Percentiles rank a stretch among this genome's conserved stretches.
phyloP scores from a whole-genome alignment of 1,140 invertebrate genomes.

The Zaprionus nigranus region DNA sequence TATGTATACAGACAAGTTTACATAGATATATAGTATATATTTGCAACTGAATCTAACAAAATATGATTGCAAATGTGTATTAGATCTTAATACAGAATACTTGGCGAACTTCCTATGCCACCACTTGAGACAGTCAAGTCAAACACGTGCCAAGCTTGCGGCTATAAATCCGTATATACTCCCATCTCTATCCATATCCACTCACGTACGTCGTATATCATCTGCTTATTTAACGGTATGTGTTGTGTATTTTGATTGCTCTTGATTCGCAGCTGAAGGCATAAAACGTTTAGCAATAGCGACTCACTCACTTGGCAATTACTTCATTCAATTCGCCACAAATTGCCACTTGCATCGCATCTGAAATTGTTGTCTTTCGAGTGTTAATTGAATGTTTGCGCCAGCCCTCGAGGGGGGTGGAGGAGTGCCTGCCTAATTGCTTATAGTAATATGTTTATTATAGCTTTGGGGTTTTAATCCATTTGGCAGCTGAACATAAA shows the following conservation, averaged over 20 bases:
- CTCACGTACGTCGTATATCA: background rate
- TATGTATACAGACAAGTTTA: background rate
- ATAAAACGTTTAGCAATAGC: conserved; percentile 12
- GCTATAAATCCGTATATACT: background rate
- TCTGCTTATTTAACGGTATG: conserved; percentile 19
- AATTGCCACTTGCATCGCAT: conserved; percentile 6
- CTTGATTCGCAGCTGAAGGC: conserved; percentile 19
- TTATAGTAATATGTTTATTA: conserved; percentile 21
- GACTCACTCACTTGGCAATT: conserved; percentile 18
- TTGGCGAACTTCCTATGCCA: background rate
- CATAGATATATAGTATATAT: background rate
- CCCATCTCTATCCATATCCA: background rate
- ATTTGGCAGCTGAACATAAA: background rate
- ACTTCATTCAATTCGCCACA: conserved; percentile 1
- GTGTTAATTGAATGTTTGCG: conserved; percentile 23
- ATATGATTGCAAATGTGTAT: background rate
- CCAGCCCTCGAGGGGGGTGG: background rate
- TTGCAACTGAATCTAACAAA: background rate
- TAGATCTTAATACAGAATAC: background rate
- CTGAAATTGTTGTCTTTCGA: conserved; percentile 21
- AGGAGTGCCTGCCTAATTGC: background rate
- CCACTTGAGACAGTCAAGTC: background rate
- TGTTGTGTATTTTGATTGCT: conserved; percentile 19
- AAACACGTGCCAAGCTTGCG: background rate
- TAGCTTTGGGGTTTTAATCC: background rate